phyloP scores from a whole-genome alignment of 2,888 invertebrate genomes.

The Furcula furcula region DNA sequence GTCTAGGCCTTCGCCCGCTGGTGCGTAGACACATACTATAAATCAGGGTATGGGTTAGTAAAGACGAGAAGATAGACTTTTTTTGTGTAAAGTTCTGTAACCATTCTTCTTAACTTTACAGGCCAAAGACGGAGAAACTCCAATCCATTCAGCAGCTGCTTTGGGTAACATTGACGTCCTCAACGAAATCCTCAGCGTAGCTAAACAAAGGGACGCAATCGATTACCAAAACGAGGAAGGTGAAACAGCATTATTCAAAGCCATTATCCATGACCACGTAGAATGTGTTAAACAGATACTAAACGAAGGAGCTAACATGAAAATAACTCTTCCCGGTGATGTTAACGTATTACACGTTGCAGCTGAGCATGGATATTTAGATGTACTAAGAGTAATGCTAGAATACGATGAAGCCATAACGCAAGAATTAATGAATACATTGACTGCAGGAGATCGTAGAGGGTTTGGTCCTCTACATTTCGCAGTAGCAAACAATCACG shows the following conservation, averaged over 20 bases:
- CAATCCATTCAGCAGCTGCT: slow-evolving; percentile 78
- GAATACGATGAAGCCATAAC: slow-evolving; percentile 61
- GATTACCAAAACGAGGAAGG: slow-evolving; percentile 70
- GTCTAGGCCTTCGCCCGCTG: too few relatives aligned
- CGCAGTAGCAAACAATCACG: slow-evolving; percentile 78
- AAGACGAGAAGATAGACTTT: too few relatives aligned
- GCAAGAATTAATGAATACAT: slow-evolving; percentile 46
- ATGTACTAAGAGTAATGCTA: slow-evolving; percentile 77
- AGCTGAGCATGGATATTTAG: slow-evolving; percentile 76
- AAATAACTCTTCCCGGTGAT: slow-evolving; percentile 62
- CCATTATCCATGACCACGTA: slow-evolving; percentile 60
- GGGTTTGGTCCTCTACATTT: slow-evolving; percentile 78
- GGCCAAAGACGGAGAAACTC: slow-evolving; percentile 76
- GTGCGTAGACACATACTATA: too few relatives aligned
- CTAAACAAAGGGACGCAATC: slow-evolving; percentile 69
- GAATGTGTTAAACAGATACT: slow-evolving; percentile 69
- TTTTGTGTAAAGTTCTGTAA: too few relatives aligned
- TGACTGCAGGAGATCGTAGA: slow-evolving; percentile 57
- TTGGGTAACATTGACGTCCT: slow-evolving; percentile 72
- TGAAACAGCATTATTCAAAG: slow-evolving; percentile 75
- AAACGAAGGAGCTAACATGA: slow-evolving; percentile 68
- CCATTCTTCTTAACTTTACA: slow-evolving; percentile 18
- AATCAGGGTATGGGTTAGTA: too few relatives aligned
- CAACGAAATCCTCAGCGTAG: slow-evolving; percentile 73
- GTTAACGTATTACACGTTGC: slow-evolving; percentile 83